Percentiles rank a stretch among this genome's conserved stretches.
These are phyloP conservation scores for Lasioglossum zephyrum DNA, from an alignment of 2,888 invertebrate genomes.

Conservation along the genomic window DNA sequence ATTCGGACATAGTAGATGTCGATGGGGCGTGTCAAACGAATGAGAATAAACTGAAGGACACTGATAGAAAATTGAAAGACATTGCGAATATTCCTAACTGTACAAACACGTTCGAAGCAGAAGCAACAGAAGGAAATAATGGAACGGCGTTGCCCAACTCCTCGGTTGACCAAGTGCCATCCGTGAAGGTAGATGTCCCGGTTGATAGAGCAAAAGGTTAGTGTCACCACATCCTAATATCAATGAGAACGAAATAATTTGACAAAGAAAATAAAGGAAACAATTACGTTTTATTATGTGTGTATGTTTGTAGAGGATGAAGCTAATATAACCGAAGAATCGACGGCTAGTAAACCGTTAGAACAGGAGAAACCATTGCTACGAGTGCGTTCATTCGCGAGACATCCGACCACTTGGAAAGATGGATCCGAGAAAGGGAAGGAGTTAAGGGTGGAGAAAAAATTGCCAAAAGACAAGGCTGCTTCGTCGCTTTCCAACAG, in stretches of 20 bases:
- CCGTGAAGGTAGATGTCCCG: not conserved
- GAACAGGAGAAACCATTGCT: slow-evolving; percentile 66
- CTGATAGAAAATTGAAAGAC: not conserved
- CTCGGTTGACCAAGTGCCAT: not conserved
- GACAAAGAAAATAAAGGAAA: slow-evolving; percentile 24
- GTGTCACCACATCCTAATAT: slow-evolving; percentile 36
- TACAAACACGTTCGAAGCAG: not conserved
- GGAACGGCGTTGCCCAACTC: not conserved
- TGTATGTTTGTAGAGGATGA: slow-evolving; percentile 61
- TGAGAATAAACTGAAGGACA: slow-evolving; percentile 2
- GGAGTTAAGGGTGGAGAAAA: not conserved
- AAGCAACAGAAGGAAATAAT: slow-evolving; percentile 1
- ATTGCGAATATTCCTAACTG: not conserved
- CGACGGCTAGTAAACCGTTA: slow-evolving; percentile 11
- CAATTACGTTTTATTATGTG: slow-evolving; percentile 40
- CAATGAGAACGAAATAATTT: slow-evolving; percentile 27
- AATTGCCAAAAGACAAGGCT: not conserved
- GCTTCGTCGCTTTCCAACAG: slow-evolving; percentile 14
- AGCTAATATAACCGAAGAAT: slow-evolving; percentile 27
- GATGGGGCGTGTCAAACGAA: not conserved
- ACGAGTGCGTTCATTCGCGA: slow-evolving; percentile 79
- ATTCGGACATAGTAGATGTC: not conserved
- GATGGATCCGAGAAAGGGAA: slow-evolving; percentile 63
- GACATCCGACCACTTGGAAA: slow-evolving; percentile 77
- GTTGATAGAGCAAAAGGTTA: slow-evolving; percentile 46